Evolutionary conservation across 2,888 invertebrate genomes (phyloP).

Genomic region (Ypsolopha scabrella): DNA sequence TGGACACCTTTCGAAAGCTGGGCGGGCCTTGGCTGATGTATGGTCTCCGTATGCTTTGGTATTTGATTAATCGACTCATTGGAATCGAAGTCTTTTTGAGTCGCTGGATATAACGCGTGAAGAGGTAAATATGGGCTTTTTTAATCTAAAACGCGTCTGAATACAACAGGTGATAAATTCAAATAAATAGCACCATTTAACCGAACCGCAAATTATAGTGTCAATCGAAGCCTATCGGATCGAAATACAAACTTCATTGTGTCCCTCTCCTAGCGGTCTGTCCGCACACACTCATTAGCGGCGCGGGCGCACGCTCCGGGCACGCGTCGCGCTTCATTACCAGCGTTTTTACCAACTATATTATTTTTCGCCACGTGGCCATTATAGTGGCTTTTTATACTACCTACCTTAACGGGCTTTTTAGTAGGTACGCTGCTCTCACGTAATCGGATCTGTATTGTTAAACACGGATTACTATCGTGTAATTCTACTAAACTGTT

Average conservation of each 20-base stretch:
- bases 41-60: constrained; percentile 4
- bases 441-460: constrained; percentile 42
- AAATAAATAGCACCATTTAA: not conserved
- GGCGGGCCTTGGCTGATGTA: not conserved
- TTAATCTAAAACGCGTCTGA: no score
- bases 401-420: constrained; percentile 8
- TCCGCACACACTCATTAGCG: constrained; percentile 26
- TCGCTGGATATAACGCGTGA: no score
- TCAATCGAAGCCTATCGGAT: not conserved
- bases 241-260: not conserved
- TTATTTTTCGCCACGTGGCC: constrained; percentile 58
- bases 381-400: constrained; percentile 44
- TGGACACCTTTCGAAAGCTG: constrained; percentile 25
- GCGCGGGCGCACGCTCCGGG: constrained; percentile 22
- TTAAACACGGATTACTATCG: not conserved
- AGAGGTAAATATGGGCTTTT: no score
- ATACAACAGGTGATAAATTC: not conserved
- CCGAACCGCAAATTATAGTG: not conserved
- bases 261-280: constrained; percentile 16
- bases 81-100: not conserved
- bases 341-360: constrained; percentile 48
- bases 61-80: constrained; percentile 35
- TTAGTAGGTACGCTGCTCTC: not conserved
- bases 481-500: not conserved
- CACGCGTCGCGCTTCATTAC: constrained; percentile 56